Conservation (phyloP, 2,888 invertebrate species). For the Drosophila longiperda region DNA sequence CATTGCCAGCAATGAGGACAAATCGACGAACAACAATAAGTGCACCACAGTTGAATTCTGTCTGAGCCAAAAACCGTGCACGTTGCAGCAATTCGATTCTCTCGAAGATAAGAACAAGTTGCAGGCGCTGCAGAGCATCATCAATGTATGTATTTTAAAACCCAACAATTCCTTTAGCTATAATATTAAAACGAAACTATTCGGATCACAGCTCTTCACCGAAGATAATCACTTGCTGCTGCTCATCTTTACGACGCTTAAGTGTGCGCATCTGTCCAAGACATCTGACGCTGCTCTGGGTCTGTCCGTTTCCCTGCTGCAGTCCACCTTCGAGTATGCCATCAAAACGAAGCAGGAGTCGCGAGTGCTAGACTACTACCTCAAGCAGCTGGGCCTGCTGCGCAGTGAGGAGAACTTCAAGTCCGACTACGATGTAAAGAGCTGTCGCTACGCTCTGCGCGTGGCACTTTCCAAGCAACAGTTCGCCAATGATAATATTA, state of each 20-base stretch:
- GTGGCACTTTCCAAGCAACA: slow-evolving; percentile 75
- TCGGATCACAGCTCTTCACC: slow-evolving; percentile 73
- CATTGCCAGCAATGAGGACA: slow-evolving; percentile 25
- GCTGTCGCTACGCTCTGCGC: slow-evolving; percentile 83
- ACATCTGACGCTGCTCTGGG: slow-evolving; percentile 81
- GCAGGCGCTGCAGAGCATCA: slow-evolving; percentile 75
- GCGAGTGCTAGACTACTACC: slow-evolving; percentile 83
- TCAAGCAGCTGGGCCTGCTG: slow-evolving; percentile 83
- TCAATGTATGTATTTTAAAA: slow-evolving; percentile 72
- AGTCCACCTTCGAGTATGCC: slow-evolving; percentile 83
- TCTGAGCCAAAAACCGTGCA: slow-evolving; percentile 77
- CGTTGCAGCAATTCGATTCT: slow-evolving; percentile 80
- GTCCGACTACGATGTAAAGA: slow-evolving; percentile 78
- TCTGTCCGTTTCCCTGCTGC: slow-evolving; percentile 77
- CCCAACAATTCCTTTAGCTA: background rate
- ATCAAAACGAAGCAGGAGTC: slow-evolving; percentile 81
- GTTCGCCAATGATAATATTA: slow-evolving; percentile 80
- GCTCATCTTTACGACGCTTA: slow-evolving; percentile 83
- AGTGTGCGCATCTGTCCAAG: slow-evolving; percentile 82
- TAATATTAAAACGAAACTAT: background rate
- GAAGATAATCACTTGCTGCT: slow-evolving; percentile 82
- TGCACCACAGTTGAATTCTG: slow-evolving; percentile 80
- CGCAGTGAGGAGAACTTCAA: slow-evolving; percentile 83
- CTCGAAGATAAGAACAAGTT: slow-evolving; percentile 80
- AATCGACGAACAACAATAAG: background rate